Evolutionary conservation across 2,888 invertebrate genomes (phyloP), one percentile per base, ranked within the genome.

Genomic region (Perithous albicinctus): DNA sequence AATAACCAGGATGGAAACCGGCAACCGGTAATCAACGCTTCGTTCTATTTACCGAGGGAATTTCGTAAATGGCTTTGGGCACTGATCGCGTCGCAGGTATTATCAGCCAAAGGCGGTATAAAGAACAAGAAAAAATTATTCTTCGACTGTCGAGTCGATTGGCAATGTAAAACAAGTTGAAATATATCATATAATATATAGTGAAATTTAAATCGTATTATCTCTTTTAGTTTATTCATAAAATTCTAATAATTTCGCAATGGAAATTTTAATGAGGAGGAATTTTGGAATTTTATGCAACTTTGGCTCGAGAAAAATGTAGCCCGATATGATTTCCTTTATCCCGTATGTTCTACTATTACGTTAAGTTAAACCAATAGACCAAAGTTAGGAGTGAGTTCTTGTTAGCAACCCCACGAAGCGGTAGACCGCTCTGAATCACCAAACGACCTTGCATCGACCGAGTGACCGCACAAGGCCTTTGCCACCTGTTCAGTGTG

Each of bases 1-100:
- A 51, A 69, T 69, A 41, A 23, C 15, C 23, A 38, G 69, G 23
- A 35, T 12, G 51, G 32, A 38, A 18, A 12, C 26, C 41, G n/a
- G 12, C 29, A 75, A 77, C 76, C 80, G 54, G 61, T 77, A 72
- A 80, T 80, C 80, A 80, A 80, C 76, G 80, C 61, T 67, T 61
- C 76, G 72, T 73, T 51, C 64, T 80, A 69, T 77, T 80, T 81
- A 43, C 77, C 63, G 38, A 77, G 61, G 43, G 67, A 69, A 64
- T 69, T 41, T 15, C 56, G 51, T 51, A 46, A 59, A 69, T 69
- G 12, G 61, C 70, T 63, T 2, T 15, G 41, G 29, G 63, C 73
- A 41, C 23, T 61, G 43, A 29, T 48, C 20, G 29, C 43, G 63
- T 46, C 54, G 15, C 46, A 10, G 35, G 12, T 20, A 20, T 23